A percentile compares a stretch with the other conserved stretches of the same genome.
These are phyloP conservation scores for Goniozus legneri DNA, from an alignment of 1,140 invertebrate species.

Conservation along the genomic window DNA sequence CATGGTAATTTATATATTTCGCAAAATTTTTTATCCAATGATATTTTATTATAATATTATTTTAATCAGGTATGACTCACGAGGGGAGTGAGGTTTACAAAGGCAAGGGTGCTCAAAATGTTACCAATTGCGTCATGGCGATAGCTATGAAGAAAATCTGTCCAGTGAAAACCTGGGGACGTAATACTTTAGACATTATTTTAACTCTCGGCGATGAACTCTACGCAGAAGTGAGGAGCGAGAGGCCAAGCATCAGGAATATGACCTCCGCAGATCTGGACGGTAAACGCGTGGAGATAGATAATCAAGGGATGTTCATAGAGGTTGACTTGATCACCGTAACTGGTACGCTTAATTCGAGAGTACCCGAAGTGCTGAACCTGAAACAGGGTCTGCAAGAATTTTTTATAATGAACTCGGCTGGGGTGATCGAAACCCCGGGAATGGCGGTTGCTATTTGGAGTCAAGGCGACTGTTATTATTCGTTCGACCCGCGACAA, in stretches of 20 bases:
- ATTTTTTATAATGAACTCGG: conserved; percentile 38
- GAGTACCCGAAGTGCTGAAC: conserved; percentile 27
- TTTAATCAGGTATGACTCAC: conserved; percentile 23
- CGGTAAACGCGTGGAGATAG: conserved; percentile 26
- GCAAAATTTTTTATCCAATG: neutral
- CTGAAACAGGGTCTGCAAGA: conserved; percentile 35
- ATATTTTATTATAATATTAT: neutral
- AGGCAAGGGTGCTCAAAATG: conserved; percentile 37
- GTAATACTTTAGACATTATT: conserved; percentile 39
- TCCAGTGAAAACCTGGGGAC: conserved; percentile 37
- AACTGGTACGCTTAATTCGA: conserved; percentile 38
- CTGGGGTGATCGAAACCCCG: conserved; percentile 36
- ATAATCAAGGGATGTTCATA: conserved; percentile 24
- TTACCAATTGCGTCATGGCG: conserved; percentile 35
- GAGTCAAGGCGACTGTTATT: conserved; percentile 38
- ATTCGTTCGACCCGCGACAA: conserved; percentile 39
- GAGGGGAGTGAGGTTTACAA: conserved; percentile 36
- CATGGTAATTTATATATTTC: conserved; percentile 22
- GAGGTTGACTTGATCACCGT: conserved; percentile 38
- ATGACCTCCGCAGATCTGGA: conserved; percentile 37
- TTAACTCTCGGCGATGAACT: conserved; percentile 32
- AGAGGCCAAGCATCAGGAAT: conserved; percentile 28
- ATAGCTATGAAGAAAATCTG: conserved; percentile 34
- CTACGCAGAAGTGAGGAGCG: conserved; percentile 23
- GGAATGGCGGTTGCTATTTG: conserved; percentile 36